Conservation (phyloP, 2,113 vertebrate genomes). For the Ptychochromis oligacanthus region DNA sequence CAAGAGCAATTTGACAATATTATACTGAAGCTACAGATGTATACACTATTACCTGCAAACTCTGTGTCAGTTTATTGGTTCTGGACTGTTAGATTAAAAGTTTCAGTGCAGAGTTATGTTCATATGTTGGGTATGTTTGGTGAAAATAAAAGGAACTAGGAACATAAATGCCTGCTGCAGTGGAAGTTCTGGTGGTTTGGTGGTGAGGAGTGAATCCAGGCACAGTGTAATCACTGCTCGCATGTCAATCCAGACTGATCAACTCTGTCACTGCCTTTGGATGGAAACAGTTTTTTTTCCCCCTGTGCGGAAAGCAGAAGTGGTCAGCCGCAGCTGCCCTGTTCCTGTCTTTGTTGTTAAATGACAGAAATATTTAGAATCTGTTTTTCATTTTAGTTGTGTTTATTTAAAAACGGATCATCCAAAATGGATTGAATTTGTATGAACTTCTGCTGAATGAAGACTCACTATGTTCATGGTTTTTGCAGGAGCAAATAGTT, state of each 20-base stretch:
- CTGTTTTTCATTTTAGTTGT: constrained; percentile 28
- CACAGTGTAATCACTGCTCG: constrained; percentile 47
- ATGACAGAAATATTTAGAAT: neutral
- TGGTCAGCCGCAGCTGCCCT: constrained; percentile 23
- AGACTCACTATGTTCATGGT: neutral
- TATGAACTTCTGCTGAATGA: neutral
- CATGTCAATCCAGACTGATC: constrained; percentile 47
- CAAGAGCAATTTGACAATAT: neutral
- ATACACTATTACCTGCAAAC: neutral
- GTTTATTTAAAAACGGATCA: constrained; percentile 2
- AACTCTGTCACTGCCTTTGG: constrained; percentile 30
- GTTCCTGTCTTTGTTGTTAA: constrained; percentile 22
- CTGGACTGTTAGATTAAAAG: neutral
- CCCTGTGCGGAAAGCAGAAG: constrained; percentile 24
- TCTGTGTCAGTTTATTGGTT: neutral
- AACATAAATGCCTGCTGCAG: constrained; percentile 1
- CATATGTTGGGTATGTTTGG: neutral
- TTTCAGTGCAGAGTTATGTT: neutral
- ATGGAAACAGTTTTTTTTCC: neutral
- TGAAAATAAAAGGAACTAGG: constrained; percentile 13
- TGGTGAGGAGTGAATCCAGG: constrained; percentile 40
- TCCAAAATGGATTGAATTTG: neutral
- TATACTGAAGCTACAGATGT: neutral
- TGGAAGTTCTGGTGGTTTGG: constrained; percentile 47
- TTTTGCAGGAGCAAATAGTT: neutral